Percentiles rank a stretch among this genome's conserved stretches.
phyloP scores from a whole-genome alignment of 2,888 invertebrate species.

The Globia sparganii region DNA sequence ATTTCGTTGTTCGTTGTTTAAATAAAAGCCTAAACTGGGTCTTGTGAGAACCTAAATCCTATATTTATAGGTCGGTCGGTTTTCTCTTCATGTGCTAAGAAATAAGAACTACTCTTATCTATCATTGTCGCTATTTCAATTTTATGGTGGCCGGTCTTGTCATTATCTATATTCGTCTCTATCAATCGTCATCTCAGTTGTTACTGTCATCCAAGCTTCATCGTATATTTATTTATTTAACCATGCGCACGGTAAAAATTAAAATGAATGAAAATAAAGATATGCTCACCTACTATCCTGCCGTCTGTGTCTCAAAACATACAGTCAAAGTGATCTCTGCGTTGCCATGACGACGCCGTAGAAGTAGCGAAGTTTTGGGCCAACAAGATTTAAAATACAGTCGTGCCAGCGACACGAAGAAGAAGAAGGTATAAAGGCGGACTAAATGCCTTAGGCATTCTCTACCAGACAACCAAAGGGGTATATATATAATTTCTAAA shows the following conservation, averaged over 20 bases:
- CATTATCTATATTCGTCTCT: not conserved
- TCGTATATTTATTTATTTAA: not conserved
- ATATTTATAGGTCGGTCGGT: constrained; percentile 7
- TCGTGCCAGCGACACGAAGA: not conserved
- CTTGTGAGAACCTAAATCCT: constrained; percentile 15
- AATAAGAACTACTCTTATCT: not conserved
- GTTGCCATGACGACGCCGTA: not conserved
- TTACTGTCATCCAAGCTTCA: not conserved
- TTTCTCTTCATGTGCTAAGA: not conserved
- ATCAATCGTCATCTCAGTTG: not conserved
- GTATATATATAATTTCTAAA: not conserved
- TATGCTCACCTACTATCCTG: not conserved
- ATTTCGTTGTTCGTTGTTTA: constrained; percentile 20
- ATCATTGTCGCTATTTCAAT: too few relatives aligned
- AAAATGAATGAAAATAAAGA: too few relatives aligned
- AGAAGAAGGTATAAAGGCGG: not conserved
- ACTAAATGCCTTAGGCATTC: not conserved
- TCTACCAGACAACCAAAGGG: not conserved
- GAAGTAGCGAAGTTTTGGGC: not conserved
- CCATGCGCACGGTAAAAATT: too few relatives aligned
- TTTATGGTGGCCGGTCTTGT: too few relatives aligned
- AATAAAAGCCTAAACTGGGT: constrained; percentile 14
- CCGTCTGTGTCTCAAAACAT: not conserved
- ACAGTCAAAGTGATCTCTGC: not conserved
- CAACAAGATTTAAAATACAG: not conserved